These are phyloP conservation scores for Dermatemys mawii DNA, from an alignment of 2,113 vertebrate species.

Conservation along the genomic window DNA sequence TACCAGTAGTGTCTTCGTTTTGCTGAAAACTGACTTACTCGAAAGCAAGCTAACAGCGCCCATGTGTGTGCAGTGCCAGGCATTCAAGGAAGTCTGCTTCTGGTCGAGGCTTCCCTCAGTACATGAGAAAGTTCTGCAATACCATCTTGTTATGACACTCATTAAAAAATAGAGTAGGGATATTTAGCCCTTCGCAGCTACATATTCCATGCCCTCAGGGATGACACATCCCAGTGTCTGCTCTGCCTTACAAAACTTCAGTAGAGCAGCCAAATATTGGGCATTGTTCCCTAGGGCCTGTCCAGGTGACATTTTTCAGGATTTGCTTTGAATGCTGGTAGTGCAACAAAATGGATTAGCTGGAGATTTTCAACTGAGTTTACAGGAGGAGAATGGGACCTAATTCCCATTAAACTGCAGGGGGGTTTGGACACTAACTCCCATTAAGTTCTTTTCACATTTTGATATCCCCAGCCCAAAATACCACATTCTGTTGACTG, in stretches of 20 bases:
- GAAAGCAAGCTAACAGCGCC: accelerated
- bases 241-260: not conserved
- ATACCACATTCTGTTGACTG: not conserved
- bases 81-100: not conserved
- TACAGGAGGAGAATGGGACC: not conserved
- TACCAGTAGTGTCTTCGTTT: constrained; percentile 33
- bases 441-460: not conserved
- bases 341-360: not conserved
- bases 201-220: not conserved
- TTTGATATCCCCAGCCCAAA: not conserved
- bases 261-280: not conserved
- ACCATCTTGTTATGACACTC: not conserved
- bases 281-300: not conserved
- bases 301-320: not conserved
- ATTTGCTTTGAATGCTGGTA: not conserved
- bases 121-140: not conserved
- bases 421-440: not conserved
- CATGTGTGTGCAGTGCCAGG: not conserved
- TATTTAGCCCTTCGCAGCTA: constrained; percentile 44
- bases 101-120: not conserved
- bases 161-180: constrained; percentile 6
- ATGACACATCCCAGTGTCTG: not conserved
- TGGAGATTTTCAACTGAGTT: not conserved
- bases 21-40: not conserved
- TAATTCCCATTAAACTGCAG: not conserved